Evolutionary conservation across 2,113 vertebrate genomes (phyloP), one percentile per base, ranked within the genome.

Genomic region (Scomber japonicus): DNA sequence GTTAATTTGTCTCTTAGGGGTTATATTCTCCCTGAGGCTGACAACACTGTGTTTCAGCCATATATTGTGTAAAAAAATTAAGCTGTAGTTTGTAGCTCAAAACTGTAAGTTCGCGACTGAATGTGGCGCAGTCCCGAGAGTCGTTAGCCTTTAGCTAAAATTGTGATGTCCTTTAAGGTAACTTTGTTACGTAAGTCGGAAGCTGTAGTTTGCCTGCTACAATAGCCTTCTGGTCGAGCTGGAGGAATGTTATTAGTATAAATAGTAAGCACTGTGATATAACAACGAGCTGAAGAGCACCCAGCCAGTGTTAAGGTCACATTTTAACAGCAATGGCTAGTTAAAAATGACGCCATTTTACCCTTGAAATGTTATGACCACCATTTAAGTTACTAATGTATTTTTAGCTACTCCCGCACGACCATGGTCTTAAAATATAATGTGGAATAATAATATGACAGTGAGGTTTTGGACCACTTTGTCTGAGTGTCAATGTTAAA

Each of bases 301-400:
- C 19, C 16, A 35, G 3, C 1, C 31, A 1, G 16, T 6, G 45
- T 54, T 62, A 48, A 81, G 61, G 78, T 83, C 62, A 72, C 44
- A 35, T 57, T n/a, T 56, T 17, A 16, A 49, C 15, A 24, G 0
- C 57, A 27, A 3, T 11, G 46, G 44, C 12, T 78, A 31, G 0
- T 24, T 57, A 6, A 66, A 57, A 30, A 49, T 82, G 75, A 83
- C 81, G 69, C 78, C 82, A 86, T 89, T 83, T 85, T 85, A 81
- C 84, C 86, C 88, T 86, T 92, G 77, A 88, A 57, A n/a, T 56
- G 21, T 61, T 44, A 9, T 11, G 6, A 54, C 21, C 8, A 27
- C 45, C 21, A 24, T 14, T 65, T 49, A 30, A 11, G 48, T 11
- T 19, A 27, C 35, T 40, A 40, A 40, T 7, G 9, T 9, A 40